Evolutionary conservation across 1,140 invertebrate species (phyloP).

Genomic region (Dinoponera quadriceps): DNA sequence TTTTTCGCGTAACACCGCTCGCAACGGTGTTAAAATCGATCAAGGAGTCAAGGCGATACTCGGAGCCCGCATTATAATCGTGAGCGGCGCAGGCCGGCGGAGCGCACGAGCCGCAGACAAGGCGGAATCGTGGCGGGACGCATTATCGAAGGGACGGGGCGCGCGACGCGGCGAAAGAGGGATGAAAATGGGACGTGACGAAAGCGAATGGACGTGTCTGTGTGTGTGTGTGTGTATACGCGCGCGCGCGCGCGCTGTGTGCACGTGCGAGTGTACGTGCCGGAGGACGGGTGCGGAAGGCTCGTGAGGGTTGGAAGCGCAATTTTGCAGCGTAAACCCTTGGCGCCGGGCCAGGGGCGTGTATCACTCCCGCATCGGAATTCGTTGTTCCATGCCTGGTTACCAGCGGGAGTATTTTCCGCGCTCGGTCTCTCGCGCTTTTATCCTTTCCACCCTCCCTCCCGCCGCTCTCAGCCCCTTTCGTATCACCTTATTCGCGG

Average conservation of each 20-base stretch:
- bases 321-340: constrained; percentile 80
- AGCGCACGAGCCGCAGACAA: constrained; percentile 67
- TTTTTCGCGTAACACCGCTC: too few species aligned
- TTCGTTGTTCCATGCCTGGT: constrained; percentile 81
- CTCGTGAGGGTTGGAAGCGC: constrained; percentile 71
- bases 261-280: not conserved
- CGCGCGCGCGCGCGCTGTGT: not conserved
- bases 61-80: constrained; percentile 44
- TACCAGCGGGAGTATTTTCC: constrained; percentile 77
- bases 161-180: constrained; percentile 53
- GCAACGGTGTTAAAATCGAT: not conserved
- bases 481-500: not conserved
- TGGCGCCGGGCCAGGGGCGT: constrained; percentile 78
- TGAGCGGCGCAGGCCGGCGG: constrained; percentile 52
- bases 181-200: constrained; percentile 35
- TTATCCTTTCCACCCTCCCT: constrained; percentile 29
- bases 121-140: constrained; percentile 72
- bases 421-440: constrained; percentile 48
- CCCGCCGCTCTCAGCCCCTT: not conserved
- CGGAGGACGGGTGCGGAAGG: constrained; percentile 48
- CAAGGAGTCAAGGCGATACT: constrained; percentile 24
- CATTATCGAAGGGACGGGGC: constrained; percentile 72
- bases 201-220: constrained; percentile 24
- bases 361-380: constrained; percentile 80
- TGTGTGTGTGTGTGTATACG: not conserved